Base-by-base conservation (phyloP, 2,797 vertebrate species). In the Sibirionetta formosa region DNA sequence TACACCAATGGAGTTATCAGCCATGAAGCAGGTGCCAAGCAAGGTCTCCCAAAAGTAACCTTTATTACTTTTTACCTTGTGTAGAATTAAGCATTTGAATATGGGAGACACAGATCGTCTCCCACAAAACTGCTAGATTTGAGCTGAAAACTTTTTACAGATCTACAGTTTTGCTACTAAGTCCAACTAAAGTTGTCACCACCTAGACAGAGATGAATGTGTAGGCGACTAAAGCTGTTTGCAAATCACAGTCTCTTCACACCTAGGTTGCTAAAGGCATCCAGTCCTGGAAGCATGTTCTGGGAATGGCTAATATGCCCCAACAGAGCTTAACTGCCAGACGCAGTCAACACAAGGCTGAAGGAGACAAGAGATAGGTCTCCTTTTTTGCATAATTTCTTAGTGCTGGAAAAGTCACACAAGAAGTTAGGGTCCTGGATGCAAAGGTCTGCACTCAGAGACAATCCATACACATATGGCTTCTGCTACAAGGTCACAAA, bases 151-250 rank as follows among this genome's bases (percentile, higher is more conserved):
- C 10, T 86, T 96, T 66, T 91, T 61, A 44, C 1, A 26, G 69
- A 63, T 60, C 46, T 82, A 23, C 40, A 72, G 36, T 48, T 94
- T 82, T 91, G 61, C 58, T 69, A 82, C 46, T 63, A 14, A 58
- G 73, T 96, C 81, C 83, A 92, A 5, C 46, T 84, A 31, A 88
- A 90, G 11, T 79, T 76, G 56, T 92, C 93, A 94, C 23, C 93
- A 86, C 73, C 71, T 53, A 70, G 72, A 71, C 18, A 58, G 66
- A 56, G 86, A 79, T 53, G 81, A 94, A 76, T 1, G 2, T 10
- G 93, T 82, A 84, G 76, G 90, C 8, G 4, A 86, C 42, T 77
- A 93, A 84, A 96, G 56, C 70, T 90, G 86, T 71, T 90, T 88
- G 86, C 90, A 90, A 0, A 77, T 60, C 53, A 86, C 13, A 77